These are phyloP conservation scores for Alouatta caraya DNA, from an alignment of 2,797 vertebrate genomes.

Conservation along the genomic window DNA sequence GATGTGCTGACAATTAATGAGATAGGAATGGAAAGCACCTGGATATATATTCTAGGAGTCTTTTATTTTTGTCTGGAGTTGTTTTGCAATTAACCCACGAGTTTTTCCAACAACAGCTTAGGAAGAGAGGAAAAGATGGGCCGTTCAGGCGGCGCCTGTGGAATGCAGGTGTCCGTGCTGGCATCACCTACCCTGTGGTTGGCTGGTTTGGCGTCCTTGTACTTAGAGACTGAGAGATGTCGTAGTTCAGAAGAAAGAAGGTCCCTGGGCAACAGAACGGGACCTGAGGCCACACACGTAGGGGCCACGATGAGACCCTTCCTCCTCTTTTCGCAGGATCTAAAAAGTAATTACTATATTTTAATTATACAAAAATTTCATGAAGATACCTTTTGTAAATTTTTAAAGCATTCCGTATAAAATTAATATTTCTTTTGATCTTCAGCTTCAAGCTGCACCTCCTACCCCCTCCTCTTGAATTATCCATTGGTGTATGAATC, in stretches of 20 bases:
- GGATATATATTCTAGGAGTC: neutral
- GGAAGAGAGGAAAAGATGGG: too few relatives aligned
- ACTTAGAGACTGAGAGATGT: neutral
- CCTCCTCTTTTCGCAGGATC: neutral
- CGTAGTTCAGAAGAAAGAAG: neutral
- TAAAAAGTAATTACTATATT: neutral
- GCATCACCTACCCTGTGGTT: fast-evolving
- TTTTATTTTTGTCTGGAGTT: neutral
- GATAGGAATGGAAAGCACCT: neutral
- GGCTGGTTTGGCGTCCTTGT: fast-evolving
- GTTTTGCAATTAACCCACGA: neutral
- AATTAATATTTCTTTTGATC: neutral
- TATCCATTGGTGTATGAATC: neutral
- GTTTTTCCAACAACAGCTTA: neutral
- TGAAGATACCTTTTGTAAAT: neutral
- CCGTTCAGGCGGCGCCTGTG: neutral
- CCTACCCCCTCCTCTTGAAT: neutral
- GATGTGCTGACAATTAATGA: neutral
- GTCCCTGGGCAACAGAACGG: neutral
- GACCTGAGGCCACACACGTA: fast-evolving
- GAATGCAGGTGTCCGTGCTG: fast-evolving
- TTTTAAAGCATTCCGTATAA: neutral
- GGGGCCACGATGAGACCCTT: fast-evolving
- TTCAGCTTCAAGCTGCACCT: neutral
- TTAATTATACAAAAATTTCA: neutral